Percentiles rank a stretch among this genome's conserved stretches.
Evolutionary conservation across 2,888 invertebrate species (phyloP).

Genomic region (Tenodera sinensis): DNA sequence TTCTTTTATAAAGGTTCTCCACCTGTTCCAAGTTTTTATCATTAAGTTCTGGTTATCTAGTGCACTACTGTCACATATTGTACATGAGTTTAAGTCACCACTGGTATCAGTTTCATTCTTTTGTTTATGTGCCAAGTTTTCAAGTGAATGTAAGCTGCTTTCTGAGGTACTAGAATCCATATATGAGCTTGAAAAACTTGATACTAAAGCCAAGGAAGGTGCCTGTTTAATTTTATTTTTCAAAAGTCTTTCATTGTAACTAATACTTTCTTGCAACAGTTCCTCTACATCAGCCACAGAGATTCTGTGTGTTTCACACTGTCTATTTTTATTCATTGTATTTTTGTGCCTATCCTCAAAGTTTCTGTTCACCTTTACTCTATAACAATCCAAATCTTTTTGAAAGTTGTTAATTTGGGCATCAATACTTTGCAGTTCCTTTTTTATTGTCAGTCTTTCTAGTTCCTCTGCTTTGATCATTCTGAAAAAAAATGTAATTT

Average conservation of each 20-base stretch:
- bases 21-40: not conserved
- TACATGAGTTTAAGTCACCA: not conserved
- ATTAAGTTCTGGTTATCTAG: not conserved
- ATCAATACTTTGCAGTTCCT: not conserved
- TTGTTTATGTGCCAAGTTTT: not conserved
- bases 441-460: not conserved
- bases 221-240: not conserved
- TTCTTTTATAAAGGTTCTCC: not conserved
- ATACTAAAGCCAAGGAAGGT: not conserved
- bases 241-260: not conserved
- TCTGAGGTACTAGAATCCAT: not conserved
- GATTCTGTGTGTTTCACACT: not conserved
- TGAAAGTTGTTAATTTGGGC: slow-evolving; percentile 8
- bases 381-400: slow-evolving; percentile 1
- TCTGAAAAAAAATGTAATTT: not conserved
- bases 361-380: not conserved
- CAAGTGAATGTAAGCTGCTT: not conserved
- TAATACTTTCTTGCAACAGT: not conserved
- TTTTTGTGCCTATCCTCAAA: not conserved
- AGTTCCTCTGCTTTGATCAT: slow-evolving; percentile 11
- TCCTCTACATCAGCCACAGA: not conserved
- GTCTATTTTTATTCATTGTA: not conserved
- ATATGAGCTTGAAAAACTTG: not conserved
- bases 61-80: not conserved
- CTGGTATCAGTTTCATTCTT: not conserved